Evolutionary conservation across 2,797 vertebrate species (phyloP).

Genomic region (Sebastes glaucus): DNA sequence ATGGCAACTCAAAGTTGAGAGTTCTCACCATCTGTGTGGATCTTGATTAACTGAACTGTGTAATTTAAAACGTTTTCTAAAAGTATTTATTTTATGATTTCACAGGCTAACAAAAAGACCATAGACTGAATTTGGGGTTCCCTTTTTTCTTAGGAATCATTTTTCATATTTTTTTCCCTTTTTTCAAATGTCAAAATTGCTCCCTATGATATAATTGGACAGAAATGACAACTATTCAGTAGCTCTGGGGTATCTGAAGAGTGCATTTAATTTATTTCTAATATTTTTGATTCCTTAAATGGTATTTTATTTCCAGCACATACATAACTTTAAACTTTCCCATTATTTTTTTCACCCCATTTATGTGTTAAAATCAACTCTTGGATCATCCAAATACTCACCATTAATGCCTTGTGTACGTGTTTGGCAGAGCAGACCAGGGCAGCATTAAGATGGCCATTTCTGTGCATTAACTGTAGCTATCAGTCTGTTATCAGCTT

Average conservation of each 20-base stretch:
- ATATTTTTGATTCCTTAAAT: background rate
- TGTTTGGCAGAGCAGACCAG: constrained; percentile 25
- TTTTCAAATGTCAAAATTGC: background rate
- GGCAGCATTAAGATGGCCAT: background rate
- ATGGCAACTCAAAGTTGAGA: background rate
- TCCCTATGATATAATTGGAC: background rate
- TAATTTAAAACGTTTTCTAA: background rate
- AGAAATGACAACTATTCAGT: background rate
- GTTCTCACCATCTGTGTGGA: background rate
- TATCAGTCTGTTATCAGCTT: constrained; percentile 13
- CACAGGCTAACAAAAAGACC: background rate
- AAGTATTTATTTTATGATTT: background rate
- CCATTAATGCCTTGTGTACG: constrained; percentile 34
- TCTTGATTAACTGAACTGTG: background rate
- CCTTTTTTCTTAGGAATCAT: background rate
- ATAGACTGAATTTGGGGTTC: background rate
- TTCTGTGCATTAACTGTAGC: constrained; percentile 26
- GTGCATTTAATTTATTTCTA: constrained; percentile 38
- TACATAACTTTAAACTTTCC: background rate
- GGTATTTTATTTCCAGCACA: background rate
- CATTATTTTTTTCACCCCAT: background rate
- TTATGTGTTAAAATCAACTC: background rate
- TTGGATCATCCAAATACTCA: constrained; percentile 5
- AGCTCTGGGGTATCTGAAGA: background rate
- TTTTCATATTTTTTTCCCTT: background rate